Evolutionary conservation across 2,888 invertebrate genomes (phyloP), one percentile per base, ranked within the genome.

Genomic region (Lasioglossum zephyrum): DNA sequence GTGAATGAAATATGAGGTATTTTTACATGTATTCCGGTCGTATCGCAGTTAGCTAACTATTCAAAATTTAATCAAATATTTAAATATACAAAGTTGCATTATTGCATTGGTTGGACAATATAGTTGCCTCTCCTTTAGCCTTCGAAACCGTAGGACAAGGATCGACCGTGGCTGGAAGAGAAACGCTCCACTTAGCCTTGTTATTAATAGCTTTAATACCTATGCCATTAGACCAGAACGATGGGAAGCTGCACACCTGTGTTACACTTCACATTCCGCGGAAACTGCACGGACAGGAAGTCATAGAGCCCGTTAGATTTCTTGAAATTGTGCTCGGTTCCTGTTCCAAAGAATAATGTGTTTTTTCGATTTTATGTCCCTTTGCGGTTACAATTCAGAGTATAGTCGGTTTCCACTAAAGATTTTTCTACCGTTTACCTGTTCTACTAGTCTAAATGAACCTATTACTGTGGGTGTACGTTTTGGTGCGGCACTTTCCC

Each of bases 151-250:
- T 13, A 39, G 22, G 70, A 79, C 73, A 63, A 53, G 49, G 73
- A 76, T 77, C 47, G 80, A 11, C 73, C 16, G 13, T 63, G 63
- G 63, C 26, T 63, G 31, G 63, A 31, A 31, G 63, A 63, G 63
- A 63, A 63, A 63, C 63, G 63, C 63, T 26, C 63, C 63, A 63
- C 63, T 63, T 63, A 63, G 31, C 31, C 41, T 36, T 36, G 81
- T 85, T 86, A 85, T 86, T 86, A 86, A 86, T 86, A 85, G 86
- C 53, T 77, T 66, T 85, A 86, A 85, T 85, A 78, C 81, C 85
- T 74, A 47, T 44, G 63, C 77, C 72, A 77, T 86, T 84, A 85
- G 74, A 66, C 74, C 31, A 31, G 22, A 81, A 77, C 86, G 81
- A 75, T 85, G 80, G 60, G 77, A 80, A 84, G 47, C 76, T 69